Conservation (phyloP, 2,113 vertebrate genomes). For the Antechinus flavipes region DNA sequence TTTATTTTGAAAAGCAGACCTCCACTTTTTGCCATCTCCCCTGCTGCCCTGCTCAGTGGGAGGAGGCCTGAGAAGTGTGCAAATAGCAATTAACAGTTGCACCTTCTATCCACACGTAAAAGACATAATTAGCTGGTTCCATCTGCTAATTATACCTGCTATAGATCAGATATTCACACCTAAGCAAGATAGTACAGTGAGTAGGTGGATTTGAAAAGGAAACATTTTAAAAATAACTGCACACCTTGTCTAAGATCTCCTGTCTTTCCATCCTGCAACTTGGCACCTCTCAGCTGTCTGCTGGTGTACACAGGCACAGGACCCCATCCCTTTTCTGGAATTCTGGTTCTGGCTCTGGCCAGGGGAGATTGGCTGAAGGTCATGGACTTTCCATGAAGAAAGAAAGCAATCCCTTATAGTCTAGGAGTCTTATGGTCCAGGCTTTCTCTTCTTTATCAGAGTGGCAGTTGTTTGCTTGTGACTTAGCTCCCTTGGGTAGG, state of each 20-base stretch:
- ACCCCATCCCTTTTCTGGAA: neutral
- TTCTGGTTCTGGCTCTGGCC: neutral
- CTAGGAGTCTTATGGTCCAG: neutral
- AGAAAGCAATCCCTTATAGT: neutral
- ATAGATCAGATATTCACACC: conserved; percentile 74
- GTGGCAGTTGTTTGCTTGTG: neutral
- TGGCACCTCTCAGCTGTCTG: conserved; percentile 49
- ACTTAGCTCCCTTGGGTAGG: neutral
- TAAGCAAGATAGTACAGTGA: conserved; percentile 68
- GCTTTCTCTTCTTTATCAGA: neutral
- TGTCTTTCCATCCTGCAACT: neutral
- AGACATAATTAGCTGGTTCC: conserved; percentile 83
- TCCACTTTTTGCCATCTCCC: conserved; percentile 58
- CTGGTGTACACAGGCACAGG: conserved; percentile 23
- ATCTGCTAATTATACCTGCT: conserved; percentile 86
- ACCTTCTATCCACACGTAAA: conserved; percentile 74
- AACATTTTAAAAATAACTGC: conserved; percentile 71
- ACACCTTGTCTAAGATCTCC: conserved; percentile 1
- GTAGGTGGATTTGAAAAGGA: conserved; percentile 75
- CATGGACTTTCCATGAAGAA: conserved; percentile 36
- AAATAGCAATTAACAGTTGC: conserved; percentile 82
- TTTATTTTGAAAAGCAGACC: conserved; percentile 77
- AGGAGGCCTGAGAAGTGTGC: conserved; percentile 72
- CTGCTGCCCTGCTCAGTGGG: conserved; percentile 58
- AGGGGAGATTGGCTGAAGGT: neutral